These are phyloP conservation scores for Coregonus suidteri DNA, from an alignment of 2,797 vertebrate species.

Conservation along the genomic window DNA sequence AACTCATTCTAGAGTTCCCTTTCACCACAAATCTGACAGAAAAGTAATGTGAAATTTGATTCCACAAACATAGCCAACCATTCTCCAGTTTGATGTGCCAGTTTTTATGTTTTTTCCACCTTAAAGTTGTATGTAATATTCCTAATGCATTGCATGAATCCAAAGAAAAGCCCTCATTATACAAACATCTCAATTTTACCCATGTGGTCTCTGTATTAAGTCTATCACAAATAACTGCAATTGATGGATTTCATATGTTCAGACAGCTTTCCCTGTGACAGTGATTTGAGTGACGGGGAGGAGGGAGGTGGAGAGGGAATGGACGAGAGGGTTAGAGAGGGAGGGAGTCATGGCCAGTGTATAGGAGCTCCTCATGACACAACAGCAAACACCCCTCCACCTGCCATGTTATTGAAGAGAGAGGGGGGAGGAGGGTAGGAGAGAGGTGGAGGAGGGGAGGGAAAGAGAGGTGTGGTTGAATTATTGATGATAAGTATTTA, in stretches of 20 bases:
- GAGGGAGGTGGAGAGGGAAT: neutral
- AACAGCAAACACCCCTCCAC: slow-evolving; percentile 28
- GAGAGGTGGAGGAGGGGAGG: neutral
- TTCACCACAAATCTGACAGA: slow-evolving; percentile 27
- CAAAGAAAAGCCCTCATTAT: too few species aligned
- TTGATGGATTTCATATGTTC: neutral
- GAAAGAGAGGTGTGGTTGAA: slow-evolving; percentile 62
- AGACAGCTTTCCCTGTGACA: neutral
- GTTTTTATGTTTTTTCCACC: neutral
- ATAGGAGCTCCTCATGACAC: slow-evolving; percentile 2
- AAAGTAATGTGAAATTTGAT: slow-evolving; percentile 41
- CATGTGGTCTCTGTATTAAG: neutral
- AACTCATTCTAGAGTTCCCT: slow-evolving; percentile 35
- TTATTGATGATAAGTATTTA: slow-evolving; percentile 83
- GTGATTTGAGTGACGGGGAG: neutral
- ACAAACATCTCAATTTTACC: neutral
- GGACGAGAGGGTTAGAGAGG: neutral
- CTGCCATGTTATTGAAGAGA: slow-evolving; percentile 34
- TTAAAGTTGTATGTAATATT: slow-evolving; percentile 9
- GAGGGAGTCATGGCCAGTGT: neutral
- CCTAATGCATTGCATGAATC: neutral
- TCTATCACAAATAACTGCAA: neutral
- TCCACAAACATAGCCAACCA: neutral
- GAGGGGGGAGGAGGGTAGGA: slow-evolving; percentile 17
- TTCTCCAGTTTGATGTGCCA: neutral